These are phyloP conservation scores for Neodiprion fabricii DNA, from an alignment of 1,140 invertebrate species.

Conservation along the genomic window DNA sequence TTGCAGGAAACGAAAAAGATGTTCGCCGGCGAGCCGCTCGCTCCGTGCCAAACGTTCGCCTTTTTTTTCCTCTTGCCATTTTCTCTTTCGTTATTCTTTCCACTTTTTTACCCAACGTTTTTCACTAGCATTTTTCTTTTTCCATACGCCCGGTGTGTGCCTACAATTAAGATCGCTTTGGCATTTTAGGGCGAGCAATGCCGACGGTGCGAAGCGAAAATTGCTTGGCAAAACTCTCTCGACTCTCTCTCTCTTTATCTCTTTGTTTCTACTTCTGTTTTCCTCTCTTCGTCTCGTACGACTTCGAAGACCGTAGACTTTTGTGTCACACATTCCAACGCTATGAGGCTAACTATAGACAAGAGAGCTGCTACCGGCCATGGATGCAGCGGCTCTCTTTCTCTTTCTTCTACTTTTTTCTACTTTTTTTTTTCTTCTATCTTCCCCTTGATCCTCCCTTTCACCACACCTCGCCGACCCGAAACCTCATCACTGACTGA, in stretches of 20 bases:
- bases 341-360: constrained; percentile 7
- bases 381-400: constrained; percentile 11
- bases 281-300: neutral
- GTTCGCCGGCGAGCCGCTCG: neutral
- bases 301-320: constrained; percentile 7
- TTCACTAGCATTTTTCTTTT: constrained; percentile 12
- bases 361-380: neutral
- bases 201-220: neutral
- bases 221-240: constrained; percentile 8
- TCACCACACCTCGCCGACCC: neutral
- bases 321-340: constrained; percentile 7
- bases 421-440: neutral
- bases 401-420: constrained; percentile 1
- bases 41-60: neutral
- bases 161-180: constrained; percentile 17
- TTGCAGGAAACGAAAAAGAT: neutral
- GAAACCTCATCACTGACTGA: too few species aligned
- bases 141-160: constrained; percentile 4
- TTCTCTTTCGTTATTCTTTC: constrained; percentile 9
- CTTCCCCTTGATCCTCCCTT: constrained; percentile 2
- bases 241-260: constrained; percentile 18
- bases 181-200: neutral
- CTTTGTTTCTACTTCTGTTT: neutral
- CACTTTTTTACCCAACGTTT: constrained; percentile 17
- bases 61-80: constrained; percentile 15